A percentile compares a stretch with the other conserved stretches of the same genome.
phyloP scores from a whole-genome alignment of 2,888 invertebrate genomes.

The Andrena trimmerana region DNA sequence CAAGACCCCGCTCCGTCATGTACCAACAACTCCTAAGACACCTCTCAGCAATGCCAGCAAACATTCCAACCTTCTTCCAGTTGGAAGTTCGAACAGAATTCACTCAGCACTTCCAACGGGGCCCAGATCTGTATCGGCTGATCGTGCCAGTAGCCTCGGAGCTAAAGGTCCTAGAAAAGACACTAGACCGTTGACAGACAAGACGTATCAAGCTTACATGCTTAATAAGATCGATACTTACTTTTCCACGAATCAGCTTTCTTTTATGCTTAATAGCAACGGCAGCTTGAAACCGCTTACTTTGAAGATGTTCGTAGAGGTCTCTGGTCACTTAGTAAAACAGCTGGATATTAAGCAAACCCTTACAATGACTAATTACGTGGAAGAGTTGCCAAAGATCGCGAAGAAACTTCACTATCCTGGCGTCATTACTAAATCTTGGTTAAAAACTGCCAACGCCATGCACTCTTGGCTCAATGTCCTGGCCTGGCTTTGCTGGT shows the following conservation, averaged over 20 bases:
- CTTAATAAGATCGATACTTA: conserved; percentile 78
- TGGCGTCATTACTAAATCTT: conserved; percentile 87
- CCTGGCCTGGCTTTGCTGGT: conserved; percentile 86
- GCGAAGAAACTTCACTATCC: conserved; percentile 87
- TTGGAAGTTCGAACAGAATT: conserved; percentile 37
- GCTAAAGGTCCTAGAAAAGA: conserved; percentile 78
- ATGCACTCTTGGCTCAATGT: conserved; percentile 87
- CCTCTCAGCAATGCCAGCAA: conserved; percentile 44
- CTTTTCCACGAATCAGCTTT: conserved; percentile 70
- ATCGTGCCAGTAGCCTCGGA: conserved; percentile 74
- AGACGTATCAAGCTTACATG: conserved; percentile 78
- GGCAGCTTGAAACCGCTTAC: conserved; percentile 80
- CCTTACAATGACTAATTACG: conserved; percentile 77
- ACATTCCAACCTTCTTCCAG: conserved; percentile 20
- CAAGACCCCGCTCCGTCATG: conserved; percentile 58
- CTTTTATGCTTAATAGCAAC: conserved; percentile 74
- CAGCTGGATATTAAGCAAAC: conserved; percentile 73
- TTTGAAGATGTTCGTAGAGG: conserved; percentile 80
- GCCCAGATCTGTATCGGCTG: conserved; percentile 78
- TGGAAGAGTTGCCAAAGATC: conserved; percentile 86
- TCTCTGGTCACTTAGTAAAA: conserved; percentile 75
- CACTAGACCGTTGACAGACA: conserved; percentile 78
- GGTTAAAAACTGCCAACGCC: conserved; percentile 87
- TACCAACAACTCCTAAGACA: conserved; percentile 64
- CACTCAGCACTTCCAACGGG: conserved; percentile 52